phyloP scores from a whole-genome alignment of 2,113 vertebrate species.

The Micromys minutus region DNA sequence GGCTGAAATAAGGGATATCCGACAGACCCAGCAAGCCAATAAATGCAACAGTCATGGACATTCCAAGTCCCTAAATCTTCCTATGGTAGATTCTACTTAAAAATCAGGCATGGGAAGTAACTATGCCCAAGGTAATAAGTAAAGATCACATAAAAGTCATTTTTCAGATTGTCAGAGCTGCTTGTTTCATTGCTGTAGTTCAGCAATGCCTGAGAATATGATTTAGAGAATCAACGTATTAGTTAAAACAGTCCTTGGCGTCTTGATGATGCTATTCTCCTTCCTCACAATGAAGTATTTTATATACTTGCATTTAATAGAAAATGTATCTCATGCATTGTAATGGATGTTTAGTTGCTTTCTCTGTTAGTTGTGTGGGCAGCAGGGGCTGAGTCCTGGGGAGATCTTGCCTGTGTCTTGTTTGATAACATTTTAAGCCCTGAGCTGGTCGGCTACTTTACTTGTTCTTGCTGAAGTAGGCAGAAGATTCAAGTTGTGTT shows the following conservation, averaged over 20 bases:
- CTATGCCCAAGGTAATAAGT: neutral
- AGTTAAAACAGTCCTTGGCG: constrained; percentile 22
- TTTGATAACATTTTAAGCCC: neutral
- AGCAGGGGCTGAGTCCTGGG: neutral
- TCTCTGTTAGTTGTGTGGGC: neutral
- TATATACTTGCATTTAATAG: neutral
- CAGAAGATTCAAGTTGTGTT: neutral
- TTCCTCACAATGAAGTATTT: neutral
- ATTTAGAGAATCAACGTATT: constrained; percentile 8
- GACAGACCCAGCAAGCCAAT: neutral
- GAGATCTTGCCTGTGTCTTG: neutral
- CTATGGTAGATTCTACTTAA: neutral
- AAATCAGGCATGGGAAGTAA: neutral
- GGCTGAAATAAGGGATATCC: constrained; percentile 27
- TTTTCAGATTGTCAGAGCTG: constrained; percentile 10
- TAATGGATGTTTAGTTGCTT: constrained; percentile 1
- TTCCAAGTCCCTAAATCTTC: neutral
- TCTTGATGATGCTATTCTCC: constrained; percentile 19
- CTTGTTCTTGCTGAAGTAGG: neutral
- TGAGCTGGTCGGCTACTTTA: neutral
- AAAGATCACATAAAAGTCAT: neutral
- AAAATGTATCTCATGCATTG: neutral
- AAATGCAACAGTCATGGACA: neutral
- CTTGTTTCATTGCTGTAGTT: constrained; percentile 4
- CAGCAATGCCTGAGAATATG: neutral